Evolutionary conservation across 1,140 invertebrate species (phyloP).

Genomic region (Drosophila virilis): DNA sequence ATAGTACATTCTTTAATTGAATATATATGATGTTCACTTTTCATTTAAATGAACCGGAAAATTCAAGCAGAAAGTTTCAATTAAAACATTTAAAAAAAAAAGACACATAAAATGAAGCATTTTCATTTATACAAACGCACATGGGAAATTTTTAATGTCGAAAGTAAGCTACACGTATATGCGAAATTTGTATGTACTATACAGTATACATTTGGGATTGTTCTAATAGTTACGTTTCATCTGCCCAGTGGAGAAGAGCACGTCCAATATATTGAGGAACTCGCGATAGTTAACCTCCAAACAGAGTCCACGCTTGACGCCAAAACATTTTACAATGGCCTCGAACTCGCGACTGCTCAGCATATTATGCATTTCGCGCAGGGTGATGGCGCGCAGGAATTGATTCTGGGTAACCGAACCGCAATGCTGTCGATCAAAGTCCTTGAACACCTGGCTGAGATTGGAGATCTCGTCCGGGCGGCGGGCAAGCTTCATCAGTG

Average conservation of each 20-base stretch:
- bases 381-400: slow-evolving; percentile 87
- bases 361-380: slow-evolving; percentile 86
- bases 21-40: slow-evolving; percentile 13
- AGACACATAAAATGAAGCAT: neutral
- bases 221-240: slow-evolving; percentile 76
- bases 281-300: slow-evolving; percentile 81
- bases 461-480: slow-evolving; percentile 88
- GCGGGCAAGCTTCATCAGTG: slow-evolving; percentile 87
- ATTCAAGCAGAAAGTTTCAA: slow-evolving; percentile 36
- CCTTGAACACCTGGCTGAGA: slow-evolving; percentile 85
- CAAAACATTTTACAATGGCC: slow-evolving; percentile 88
- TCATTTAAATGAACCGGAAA: neutral
- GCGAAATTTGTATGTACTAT: slow-evolving; percentile 6
- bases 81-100: slow-evolving; percentile 38
- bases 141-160: neutral
- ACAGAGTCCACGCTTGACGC: slow-evolving; percentile 85
- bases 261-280: slow-evolving; percentile 74
- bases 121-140: slow-evolving; percentile 10
- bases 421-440: slow-evolving; percentile 87
- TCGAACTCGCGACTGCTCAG: slow-evolving; percentile 87
- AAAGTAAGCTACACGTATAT: slow-evolving; percentile 4
- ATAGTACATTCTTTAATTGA: slow-evolving; percentile 34
- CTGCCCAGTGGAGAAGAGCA: slow-evolving; percentile 70
- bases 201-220: neutral
- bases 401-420: slow-evolving; percentile 87